These are phyloP conservation scores for Trachymyrmex septentrionalis DNA, from an alignment of 1,140 invertebrate genomes.

Conservation along the genomic window DNA sequence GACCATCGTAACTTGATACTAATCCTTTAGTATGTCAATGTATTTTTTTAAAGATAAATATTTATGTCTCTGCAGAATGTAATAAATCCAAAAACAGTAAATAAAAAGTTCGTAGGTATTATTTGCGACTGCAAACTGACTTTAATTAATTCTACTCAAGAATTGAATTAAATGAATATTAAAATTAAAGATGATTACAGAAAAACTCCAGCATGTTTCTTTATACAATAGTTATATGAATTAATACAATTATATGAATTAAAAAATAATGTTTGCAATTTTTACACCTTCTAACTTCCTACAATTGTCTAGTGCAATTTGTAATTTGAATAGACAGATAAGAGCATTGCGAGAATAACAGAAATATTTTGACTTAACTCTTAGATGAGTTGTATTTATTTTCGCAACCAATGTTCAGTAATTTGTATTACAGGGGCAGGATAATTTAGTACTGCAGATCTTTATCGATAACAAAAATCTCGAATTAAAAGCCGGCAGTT, in stretches of 20 bases:
- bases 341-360: background rate
- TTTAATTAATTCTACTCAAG: background rate
- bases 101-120: background rate
- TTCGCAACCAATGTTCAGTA: background rate
- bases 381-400: background rate
- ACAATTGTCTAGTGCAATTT: background rate
- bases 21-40: background rate
- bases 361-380: background rate
- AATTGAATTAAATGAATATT: conserved; percentile 6
- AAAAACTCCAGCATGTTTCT: background rate
- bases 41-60: background rate
- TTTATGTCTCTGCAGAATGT: background rate
- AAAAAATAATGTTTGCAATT: background rate
- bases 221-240: background rate
- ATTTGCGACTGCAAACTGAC: background rate
- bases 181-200: conserved; percentile 1
- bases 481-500: background rate
- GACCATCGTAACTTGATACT: background rate
- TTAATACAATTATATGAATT: background rate
- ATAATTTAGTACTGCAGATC: conserved; percentile 1
- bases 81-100: background rate
- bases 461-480: conserved; percentile 14
- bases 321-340: background rate
- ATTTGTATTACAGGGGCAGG: background rate
- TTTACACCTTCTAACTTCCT: background rate